A percentile compares a stretch with the other conserved stretches of the same genome.
These are phyloP conservation scores for Adela reaumurella DNA, from an alignment of 2,888 invertebrate genomes.

Conservation along the genomic window DNA sequence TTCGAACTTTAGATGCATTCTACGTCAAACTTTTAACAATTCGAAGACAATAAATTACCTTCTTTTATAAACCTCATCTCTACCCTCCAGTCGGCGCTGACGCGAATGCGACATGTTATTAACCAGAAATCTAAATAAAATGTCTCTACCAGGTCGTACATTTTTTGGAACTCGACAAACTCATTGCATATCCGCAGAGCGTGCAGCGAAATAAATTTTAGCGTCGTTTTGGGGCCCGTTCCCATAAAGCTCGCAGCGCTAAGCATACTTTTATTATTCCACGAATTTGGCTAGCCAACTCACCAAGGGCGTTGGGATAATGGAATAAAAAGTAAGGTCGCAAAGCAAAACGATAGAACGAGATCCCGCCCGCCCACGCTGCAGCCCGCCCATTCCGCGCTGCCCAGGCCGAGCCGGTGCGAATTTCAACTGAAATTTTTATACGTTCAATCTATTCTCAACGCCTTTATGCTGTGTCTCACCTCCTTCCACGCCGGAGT, in stretches of 20 bases:
- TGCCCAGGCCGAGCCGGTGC: slow-evolving; percentile 16
- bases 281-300: slow-evolving; percentile 43
- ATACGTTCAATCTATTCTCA: slow-evolving; percentile 55
- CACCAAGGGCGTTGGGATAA: slow-evolving; percentile 42
- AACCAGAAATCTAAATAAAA: no score
- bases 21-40: background rate
- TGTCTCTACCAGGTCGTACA: no score
- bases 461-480: slow-evolving; percentile 52
- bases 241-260: background rate
- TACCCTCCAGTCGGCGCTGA: no score
- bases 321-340: slow-evolving; percentile 58
- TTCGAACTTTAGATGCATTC: background rate
- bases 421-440: slow-evolving; percentile 56
- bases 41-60: no score
- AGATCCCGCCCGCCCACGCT: slow-evolving; percentile 33
- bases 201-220: no score
- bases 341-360: slow-evolving; percentile 52
- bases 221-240: no score
- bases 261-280: slow-evolving; percentile 43
- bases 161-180: no score
- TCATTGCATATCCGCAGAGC: no score
- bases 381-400: background rate
- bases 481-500: slow-evolving; percentile 15
- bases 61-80: no score
- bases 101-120: no score